Base-by-base conservation (phyloP, 30 jellyfish, hydroid and myxozoan genomes). In the Hydra vulgaris region DNA sequence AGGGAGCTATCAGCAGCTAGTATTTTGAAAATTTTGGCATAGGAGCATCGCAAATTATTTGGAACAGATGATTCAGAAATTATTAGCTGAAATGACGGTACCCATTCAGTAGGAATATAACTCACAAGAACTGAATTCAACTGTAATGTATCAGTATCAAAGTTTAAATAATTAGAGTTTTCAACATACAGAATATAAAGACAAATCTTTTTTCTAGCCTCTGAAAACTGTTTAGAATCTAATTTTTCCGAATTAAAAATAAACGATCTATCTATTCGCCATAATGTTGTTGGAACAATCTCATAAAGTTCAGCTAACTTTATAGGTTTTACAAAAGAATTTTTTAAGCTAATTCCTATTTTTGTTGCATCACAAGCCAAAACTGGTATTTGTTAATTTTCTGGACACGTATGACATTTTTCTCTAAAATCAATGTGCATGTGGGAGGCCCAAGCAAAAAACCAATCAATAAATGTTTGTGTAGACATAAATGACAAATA, bases 331-430 rank as follows among this genome's bases (percentile, higher is more conserved):
- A 73, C 81, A 73, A 23, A 73, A 15, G 61, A 21, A 25, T 73
- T 73, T 25, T 73, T 73, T 15, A 73, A 73, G 15, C 66, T 25
- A 40, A 73, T 21, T 19, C 81, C 81, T 15, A 73, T 22, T 54
- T 73, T 73, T 5, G 81, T 73, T 23, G 66, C 81, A 73, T 73
- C 81, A 73, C 81, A 73, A 21, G 81, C 81, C 8, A 73, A 70
- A 21, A 25, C 22, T 21, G 81, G 15, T 40, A 40, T 40, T 3
- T 3, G 5, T 23, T 19, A 8, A 21, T 23, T 15, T 17, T 54
- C 81, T 19, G 27, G 66, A 25, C 81, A 73, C 61, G 18, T 19
- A 7, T 23, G 66, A 73, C 81, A 73, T 21, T 21, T 19, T 73
- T 73, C 18, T 21, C 81, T 40, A 73, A 73, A 73, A 73, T 73